Conservation (phyloP, 2,888 invertebrate species). For the Mimachlamys varia region DNA sequence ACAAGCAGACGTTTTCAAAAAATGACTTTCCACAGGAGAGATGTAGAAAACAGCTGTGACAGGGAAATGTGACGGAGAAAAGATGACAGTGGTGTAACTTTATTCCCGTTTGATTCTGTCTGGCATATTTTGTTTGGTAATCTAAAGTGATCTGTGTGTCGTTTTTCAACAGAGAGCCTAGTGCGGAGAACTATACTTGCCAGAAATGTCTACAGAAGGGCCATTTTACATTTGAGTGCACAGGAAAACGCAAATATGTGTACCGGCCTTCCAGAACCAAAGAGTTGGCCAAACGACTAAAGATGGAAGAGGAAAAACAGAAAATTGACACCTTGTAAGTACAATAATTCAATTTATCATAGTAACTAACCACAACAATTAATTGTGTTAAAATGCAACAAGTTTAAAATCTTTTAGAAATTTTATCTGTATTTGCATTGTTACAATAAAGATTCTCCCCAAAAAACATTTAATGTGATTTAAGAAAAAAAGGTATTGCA, state of each 20-base stretch:
- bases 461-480: no score
- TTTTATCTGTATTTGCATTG: no score
- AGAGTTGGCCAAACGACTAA: slow-evolving; percentile 88
- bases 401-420: no score
- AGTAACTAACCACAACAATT: no score
- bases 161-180: slow-evolving; percentile 64
- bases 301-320: slow-evolving; percentile 82
- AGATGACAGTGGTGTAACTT: not conserved
- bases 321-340: slow-evolving; percentile 76
- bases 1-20: slow-evolving; percentile 12
- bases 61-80: not conserved
- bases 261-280: slow-evolving; percentile 92
- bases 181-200: slow-evolving; percentile 85
- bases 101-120: not conserved
- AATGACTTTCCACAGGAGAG: not conserved
- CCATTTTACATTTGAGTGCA: slow-evolving; percentile 97
- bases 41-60: not conserved
- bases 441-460: no score
- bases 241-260: slow-evolving; percentile 93
- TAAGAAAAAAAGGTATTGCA: no score
- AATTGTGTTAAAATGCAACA: no score
- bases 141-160: not conserved
- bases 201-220: slow-evolving; percentile 96
- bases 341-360: no score
- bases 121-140: not conserved